Evolutionary conservation across 2,888 invertebrate species (phyloP).

Genomic region (Hoplodrina ambigua): DNA sequence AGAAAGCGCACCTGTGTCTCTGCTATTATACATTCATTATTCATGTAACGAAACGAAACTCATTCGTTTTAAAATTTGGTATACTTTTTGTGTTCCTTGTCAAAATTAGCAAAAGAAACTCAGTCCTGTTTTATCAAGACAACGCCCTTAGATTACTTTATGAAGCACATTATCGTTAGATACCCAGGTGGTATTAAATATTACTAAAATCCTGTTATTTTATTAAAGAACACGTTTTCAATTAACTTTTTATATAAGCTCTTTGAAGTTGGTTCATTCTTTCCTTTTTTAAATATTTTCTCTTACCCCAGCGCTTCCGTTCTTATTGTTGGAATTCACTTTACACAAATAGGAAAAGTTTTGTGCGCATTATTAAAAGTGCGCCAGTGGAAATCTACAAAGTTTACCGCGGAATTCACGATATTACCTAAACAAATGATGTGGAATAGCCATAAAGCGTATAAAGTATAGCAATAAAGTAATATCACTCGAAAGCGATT

Average conservation of each 20-base stretch:
- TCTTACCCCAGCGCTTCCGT: background rate
- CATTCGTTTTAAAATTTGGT: constrained; percentile 4
- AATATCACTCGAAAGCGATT: too few species aligned
- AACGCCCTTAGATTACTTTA: background rate
- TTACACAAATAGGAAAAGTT: constrained; percentile 23
- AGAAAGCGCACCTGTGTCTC: constrained; percentile 19
- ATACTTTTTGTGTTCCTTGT: background rate
- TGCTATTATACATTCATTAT: constrained; percentile 4
- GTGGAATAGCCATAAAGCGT: too few species aligned
- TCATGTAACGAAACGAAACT: constrained; percentile 4
- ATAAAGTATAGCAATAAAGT: too few species aligned
- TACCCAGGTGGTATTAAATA: too few species aligned
- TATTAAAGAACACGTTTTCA: too few species aligned
- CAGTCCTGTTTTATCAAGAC: background rate
- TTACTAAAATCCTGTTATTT: too few species aligned
- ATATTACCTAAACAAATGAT: too few species aligned
- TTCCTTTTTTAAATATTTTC: background rate
- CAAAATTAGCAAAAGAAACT: background rate
- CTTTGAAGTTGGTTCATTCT: background rate
- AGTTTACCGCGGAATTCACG: background rate
- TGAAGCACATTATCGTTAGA: background rate
- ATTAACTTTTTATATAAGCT: background rate
- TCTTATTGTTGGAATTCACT: constrained; percentile 13
- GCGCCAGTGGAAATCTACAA: background rate
- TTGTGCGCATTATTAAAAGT: constrained; percentile 28